A percentile compares a stretch with the other conserved stretches of the same genome.
These are phyloP conservation scores for Barbus barbus DNA, from an alignment of 2,113 vertebrate species.

Conservation along the genomic window DNA sequence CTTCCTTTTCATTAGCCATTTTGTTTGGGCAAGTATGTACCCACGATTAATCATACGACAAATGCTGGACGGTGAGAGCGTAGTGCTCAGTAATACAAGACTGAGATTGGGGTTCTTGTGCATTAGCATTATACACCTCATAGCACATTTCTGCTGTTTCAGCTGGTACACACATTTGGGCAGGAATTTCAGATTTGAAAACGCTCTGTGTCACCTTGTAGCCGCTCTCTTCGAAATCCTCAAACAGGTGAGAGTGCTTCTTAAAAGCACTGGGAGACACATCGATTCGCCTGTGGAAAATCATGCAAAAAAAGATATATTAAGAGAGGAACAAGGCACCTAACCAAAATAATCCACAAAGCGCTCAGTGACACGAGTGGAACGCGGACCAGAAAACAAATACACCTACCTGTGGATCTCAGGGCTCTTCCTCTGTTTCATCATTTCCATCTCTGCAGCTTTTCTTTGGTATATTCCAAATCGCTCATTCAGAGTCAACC, in stretches of 20 bases:
- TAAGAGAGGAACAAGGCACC: too few species aligned
- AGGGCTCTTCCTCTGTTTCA: constrained; percentile 95
- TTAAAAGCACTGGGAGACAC: constrained; percentile 99
- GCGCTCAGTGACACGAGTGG: not conserved
- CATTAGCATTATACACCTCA: constrained; percentile 98
- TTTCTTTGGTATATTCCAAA: constrained; percentile 99
- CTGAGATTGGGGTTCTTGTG: constrained; percentile 92
- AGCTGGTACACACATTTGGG: constrained; percentile 55
- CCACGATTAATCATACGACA: constrained; percentile 99
- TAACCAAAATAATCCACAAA: not conserved
- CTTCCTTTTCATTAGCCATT: constrained; percentile 90
- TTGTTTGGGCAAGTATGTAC: constrained; percentile 93
- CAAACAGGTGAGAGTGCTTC: constrained; percentile 95
- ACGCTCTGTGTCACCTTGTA: constrained; percentile 97
- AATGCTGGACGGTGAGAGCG: constrained; percentile 89
- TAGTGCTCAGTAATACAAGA: constrained; percentile 93
- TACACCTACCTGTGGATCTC: constrained; percentile 93
- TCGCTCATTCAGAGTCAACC: constrained; percentile 93
- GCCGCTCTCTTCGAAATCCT: constrained; percentile 89
- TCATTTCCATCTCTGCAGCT: constrained; percentile 90
- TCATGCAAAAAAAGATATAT: constrained; percentile 26
- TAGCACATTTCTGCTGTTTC: constrained; percentile 84
- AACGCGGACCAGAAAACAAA: not conserved
- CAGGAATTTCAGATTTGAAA: constrained; percentile 69
- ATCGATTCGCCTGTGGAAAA: constrained; percentile 90